Conservation (phyloP, 2,888 invertebrate species). For the Shargacucullia verbasci region DNA sequence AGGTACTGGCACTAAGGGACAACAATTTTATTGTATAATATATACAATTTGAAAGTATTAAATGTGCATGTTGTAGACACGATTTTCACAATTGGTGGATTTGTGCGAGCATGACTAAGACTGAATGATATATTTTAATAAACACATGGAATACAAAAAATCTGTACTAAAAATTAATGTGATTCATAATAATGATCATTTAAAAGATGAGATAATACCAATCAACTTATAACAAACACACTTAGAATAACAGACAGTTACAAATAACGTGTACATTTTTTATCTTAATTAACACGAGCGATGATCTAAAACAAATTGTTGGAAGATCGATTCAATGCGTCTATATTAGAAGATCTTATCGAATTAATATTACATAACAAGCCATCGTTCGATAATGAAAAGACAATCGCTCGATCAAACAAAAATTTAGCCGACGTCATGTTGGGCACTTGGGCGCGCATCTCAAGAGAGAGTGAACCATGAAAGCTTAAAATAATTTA, state of each 20-base stretch:
- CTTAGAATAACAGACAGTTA: slow-evolving; percentile 39
- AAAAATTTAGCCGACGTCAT: slow-evolving; percentile 64
- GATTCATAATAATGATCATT: slow-evolving; percentile 27
- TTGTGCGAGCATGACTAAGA: neutral
- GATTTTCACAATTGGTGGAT: neutral
- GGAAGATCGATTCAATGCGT: slow-evolving; percentile 74
- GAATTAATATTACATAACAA: slow-evolving; percentile 80
- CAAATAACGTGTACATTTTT: slow-evolving; percentile 57
- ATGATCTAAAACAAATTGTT: slow-evolving; percentile 70
- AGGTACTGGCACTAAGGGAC: no score
- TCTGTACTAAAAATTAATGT: slow-evolving; percentile 3
- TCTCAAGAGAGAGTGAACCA: slow-evolving; percentile 42
- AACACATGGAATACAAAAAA: slow-evolving; percentile 17
- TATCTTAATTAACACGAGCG: slow-evolving; percentile 72
- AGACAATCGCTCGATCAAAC: slow-evolving; percentile 77
- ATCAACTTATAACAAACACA: slow-evolving; percentile 37
- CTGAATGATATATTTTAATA: neutral
- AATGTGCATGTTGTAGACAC: slow-evolving; percentile 1
- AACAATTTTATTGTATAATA: no score
- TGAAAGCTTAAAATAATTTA: slow-evolving; percentile 18
- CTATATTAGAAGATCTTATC: slow-evolving; percentile 76
- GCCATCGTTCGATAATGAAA: slow-evolving; percentile 72
- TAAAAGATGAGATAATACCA: slow-evolving; percentile 38
- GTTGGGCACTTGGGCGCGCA: slow-evolving; percentile 48
- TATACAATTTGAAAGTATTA: slow-evolving; percentile 11